Conservation (phyloP, 2,888 invertebrate species). For the Geophilus truncorum region DNA sequence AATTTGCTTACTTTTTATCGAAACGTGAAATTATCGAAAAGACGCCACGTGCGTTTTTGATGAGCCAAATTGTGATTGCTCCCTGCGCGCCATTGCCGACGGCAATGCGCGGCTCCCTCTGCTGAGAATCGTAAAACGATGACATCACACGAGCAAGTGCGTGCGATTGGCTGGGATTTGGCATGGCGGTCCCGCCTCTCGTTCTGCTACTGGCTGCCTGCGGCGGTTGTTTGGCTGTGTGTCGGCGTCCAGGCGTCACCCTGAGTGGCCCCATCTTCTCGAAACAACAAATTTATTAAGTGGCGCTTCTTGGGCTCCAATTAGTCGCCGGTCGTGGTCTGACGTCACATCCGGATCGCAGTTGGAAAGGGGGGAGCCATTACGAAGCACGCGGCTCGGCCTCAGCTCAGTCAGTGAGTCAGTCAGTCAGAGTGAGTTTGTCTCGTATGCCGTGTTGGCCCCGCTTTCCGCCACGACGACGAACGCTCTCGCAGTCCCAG, state of each 20-base stretch:
- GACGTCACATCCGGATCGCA: constrained; percentile 37
- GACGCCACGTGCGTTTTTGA: not conserved
- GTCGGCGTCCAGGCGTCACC: constrained; percentile 36
- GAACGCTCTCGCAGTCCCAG: not conserved
- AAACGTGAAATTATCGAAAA: not conserved
- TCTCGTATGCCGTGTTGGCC: not conserved
- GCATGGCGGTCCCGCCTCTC: constrained; percentile 6
- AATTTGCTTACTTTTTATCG: not conserved
- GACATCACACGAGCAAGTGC: not conserved
- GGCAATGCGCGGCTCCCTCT: not conserved
- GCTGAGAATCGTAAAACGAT: not conserved
- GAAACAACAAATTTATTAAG: constrained; percentile 39
- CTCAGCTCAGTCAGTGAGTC: not conserved
- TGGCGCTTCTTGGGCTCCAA: constrained; percentile 37
- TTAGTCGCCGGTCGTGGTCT: constrained; percentile 33
- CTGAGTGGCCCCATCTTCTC: constrained; percentile 37
- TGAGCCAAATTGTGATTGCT: constrained; percentile 7
- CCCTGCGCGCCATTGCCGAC: not conserved
- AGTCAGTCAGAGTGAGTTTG: not conserved
- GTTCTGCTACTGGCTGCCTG: constrained; percentile 18
- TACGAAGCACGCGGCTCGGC: not conserved
- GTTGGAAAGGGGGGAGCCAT: not conserved
- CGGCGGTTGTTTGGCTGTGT: constrained; percentile 28
- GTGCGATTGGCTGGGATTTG: not conserved
- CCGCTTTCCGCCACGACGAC: constrained; percentile 30